Base-by-base conservation (phyloP, 2,888 invertebrate genomes). In the Azorinus chamasolen region DNA sequence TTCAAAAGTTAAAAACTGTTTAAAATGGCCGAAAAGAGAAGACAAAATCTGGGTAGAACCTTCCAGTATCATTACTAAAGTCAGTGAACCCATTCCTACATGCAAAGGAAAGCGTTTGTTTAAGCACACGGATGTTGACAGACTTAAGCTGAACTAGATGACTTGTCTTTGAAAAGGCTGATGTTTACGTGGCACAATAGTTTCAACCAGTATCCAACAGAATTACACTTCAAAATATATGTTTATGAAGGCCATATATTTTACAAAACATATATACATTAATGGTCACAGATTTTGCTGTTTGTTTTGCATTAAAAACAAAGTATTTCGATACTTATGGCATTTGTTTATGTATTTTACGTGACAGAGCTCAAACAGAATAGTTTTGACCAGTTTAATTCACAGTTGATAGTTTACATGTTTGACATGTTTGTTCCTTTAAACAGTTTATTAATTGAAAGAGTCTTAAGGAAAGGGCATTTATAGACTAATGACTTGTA, bases 21-120 rank as follows among this genome's bases (percentile, higher is more conserved):
- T 41, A n/a, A n/a, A n/a, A n/a, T n/a, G n/a, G n/a, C 41, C 41
- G 10, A 41, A 41, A 16, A 41, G 41, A 41, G 41, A 41, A 16
- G 41, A 41, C 41, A 41, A 41, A 41, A 41, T 41, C 41, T 41
- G 41, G 41, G 41, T 41, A 41, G 41, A 41, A 16, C 41, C 41
- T 41, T 8, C 41, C 8, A 41, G 41, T 41, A 41, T 41, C 8
- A 41, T 41, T 14, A 12, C 10, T 41, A 41, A 41, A 41, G 41
- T 41, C 10, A 41, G 41, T 41, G 41, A 41, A 41, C 41, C 41
- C 14, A 16, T 41, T 41, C 10, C 41, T 14, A 41, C 41, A 12
- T 8, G 16, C 41, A 41, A 41, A 16, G 41, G 16, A 12, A 41
- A 41, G 41, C 41, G 41, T 41, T 12, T 41, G 41, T 41, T 41